Evolutionary conservation across 2,113 vertebrate genomes (phyloP).

Genomic region (Lontra canadensis): DNA sequence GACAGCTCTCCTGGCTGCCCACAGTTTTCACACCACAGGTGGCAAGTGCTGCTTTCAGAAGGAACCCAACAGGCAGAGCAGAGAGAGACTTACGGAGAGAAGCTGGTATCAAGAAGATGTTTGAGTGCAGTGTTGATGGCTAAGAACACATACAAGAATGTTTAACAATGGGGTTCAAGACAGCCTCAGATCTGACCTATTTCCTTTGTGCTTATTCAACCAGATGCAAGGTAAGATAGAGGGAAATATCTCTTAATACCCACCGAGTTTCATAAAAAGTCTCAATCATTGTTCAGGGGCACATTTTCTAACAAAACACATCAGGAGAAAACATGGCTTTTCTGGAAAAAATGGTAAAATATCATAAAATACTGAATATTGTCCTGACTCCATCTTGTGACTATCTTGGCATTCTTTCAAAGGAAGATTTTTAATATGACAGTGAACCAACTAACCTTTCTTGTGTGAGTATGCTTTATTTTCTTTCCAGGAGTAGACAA

Average conservation of each 20-base stretch:
- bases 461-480: background rate
- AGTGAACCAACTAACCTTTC: background rate
- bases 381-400: background rate
- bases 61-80: background rate
- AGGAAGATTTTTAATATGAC: background rate
- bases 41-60: background rate
- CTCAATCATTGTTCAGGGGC: slow-evolving; percentile 6
- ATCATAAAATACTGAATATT: background rate
- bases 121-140: background rate
- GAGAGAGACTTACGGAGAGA: background rate
- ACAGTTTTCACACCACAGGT: background rate
- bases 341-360: background rate
- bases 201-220: slow-evolving; percentile 41
- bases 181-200: background rate
- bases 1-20: background rate
- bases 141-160: background rate
- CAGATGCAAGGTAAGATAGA: background rate
- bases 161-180: background rate
- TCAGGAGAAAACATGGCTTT: slow-evolving; percentile 51
- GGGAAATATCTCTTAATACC: background rate
- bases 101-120: background rate
- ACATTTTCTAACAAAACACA: background rate
- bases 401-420: background rate
- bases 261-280: slow-evolving; percentile 13
- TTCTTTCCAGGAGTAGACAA: background rate